phyloP scores from a whole-genome alignment of 2,113 vertebrate genomes.

The Nesoenas mayeri region DNA sequence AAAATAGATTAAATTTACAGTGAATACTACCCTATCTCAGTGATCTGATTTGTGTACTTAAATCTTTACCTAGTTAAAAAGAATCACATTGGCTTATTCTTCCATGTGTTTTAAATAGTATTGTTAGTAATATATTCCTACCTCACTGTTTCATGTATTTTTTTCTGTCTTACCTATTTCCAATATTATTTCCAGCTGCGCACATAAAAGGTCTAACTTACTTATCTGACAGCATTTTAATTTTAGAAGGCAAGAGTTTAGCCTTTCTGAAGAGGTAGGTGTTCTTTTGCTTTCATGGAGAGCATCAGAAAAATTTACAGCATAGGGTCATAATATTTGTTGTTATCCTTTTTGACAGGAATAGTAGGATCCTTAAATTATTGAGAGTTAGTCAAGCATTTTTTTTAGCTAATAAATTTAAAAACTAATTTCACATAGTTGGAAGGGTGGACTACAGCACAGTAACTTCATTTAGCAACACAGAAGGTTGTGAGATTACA shows the following conservation, averaged over 20 bases:
- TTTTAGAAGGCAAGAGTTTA: neutral
- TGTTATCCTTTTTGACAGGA: neutral
- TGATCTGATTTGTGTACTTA: neutral
- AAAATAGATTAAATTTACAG: neutral
- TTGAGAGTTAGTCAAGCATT: neutral
- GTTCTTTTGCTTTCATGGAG: neutral
- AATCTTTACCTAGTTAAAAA: neutral
- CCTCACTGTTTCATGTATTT: neutral
- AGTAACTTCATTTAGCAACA: neutral
- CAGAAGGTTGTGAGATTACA: neutral
- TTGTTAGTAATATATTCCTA: neutral
- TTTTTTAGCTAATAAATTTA: neutral
- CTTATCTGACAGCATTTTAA: neutral
- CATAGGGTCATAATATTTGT: neutral
- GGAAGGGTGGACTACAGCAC: neutral
- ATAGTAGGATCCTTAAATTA: neutral
- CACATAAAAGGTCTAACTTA: neutral
- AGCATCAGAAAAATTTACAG: neutral
- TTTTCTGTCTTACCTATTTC: neutral
- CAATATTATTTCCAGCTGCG: neutral
- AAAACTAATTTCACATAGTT: neutral
- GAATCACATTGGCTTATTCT: neutral
- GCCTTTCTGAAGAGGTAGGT: neutral
- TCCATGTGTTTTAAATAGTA: neutral
- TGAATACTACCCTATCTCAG: neutral